Evolutionary conservation across 2,113 vertebrate species (phyloP).

Genomic region (Lepidothrix coronata): DNA sequence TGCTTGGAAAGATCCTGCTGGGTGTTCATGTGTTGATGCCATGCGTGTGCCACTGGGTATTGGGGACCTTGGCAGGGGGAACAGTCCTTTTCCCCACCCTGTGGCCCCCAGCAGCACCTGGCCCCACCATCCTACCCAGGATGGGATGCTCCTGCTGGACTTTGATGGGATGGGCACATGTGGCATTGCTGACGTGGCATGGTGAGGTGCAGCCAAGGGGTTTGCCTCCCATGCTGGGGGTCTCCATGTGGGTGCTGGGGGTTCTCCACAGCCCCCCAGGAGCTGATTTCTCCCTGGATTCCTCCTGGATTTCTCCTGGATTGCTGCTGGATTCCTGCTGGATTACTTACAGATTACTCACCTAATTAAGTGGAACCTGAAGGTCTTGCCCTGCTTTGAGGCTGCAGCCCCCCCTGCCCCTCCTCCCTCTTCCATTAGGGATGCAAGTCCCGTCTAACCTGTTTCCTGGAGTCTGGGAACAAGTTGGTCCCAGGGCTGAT

Average conservation of each 20-base stretch:
- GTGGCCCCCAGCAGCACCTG: not conserved
- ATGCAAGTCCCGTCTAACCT: conserved; percentile 16
- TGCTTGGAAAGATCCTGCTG: not conserved
- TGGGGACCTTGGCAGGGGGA: not conserved
- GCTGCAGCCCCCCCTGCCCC: not conserved
- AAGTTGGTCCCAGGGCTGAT: not conserved
- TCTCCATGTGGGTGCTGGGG: not conserved
- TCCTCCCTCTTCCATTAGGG: not conserved
- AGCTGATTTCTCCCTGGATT: not conserved
- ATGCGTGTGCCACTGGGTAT: not conserved
- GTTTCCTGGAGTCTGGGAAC: conserved; percentile 2
- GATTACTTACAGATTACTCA: not conserved
- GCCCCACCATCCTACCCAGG: not conserved
- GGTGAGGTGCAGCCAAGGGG: not conserved
- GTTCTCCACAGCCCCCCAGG: not conserved
- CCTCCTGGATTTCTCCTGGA: not conserved
- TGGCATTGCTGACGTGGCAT: not conserved
- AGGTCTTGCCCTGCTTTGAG: not conserved
- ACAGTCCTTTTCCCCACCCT: not conserved
- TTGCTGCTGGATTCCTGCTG: not conserved
- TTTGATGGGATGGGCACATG: not conserved
- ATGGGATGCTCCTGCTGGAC: not conserved
- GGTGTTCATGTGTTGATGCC: not conserved
- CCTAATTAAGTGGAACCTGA: not conserved
- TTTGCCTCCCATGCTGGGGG: fast-evolving